These are phyloP conservation scores for Agonum fuliginosum DNA, from an alignment of 2,888 invertebrate genomes.

Conservation along the genomic window DNA sequence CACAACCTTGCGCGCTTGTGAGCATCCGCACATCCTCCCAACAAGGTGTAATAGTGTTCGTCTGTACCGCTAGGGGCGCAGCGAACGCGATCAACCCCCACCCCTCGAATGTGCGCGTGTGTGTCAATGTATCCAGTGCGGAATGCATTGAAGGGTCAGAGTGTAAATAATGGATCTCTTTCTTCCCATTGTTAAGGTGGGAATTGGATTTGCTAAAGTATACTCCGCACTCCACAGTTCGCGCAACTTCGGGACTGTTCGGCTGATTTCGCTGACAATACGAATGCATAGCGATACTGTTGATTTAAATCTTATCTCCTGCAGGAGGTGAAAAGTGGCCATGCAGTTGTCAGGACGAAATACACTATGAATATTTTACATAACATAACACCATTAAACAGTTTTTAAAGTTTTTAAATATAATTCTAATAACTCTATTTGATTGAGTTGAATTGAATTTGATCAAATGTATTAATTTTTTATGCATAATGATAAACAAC, in stretches of 20 bases:
- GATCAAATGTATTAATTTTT: no score
- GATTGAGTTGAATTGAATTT: no score
- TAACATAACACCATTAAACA: no score
- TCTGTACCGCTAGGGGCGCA: slow-evolving; percentile 7
- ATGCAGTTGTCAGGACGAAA: slow-evolving; percentile 4
- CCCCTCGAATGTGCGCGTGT: slow-evolving; percentile 4
- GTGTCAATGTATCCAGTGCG: slow-evolving; percentile 62
- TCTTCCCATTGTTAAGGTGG: slow-evolving; percentile 69
- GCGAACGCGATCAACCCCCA: neutral
- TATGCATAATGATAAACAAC: no score
- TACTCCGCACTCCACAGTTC: slow-evolving; percentile 56
- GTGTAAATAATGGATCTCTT: slow-evolving; percentile 71
- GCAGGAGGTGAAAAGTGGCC: neutral
- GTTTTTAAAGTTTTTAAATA: no score
- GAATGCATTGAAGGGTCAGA: slow-evolving; percentile 66
- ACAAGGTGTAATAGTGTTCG: slow-evolving; percentile 10
- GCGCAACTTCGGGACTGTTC: slow-evolving; percentile 15
- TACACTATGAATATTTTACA: no score
- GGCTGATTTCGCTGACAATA: slow-evolving; percentile 32
- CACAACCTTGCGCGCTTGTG: neutral
- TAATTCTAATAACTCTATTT: no score
- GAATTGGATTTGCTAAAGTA: slow-evolving; percentile 69
- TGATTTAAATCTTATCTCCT: slow-evolving; percentile 50
- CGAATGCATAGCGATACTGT: slow-evolving; percentile 38
- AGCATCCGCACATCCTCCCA: neutral